Evolutionary conservation across 2,797 vertebrate species (phyloP).

Genomic region (Lepilemur ruficaudatus): DNA sequence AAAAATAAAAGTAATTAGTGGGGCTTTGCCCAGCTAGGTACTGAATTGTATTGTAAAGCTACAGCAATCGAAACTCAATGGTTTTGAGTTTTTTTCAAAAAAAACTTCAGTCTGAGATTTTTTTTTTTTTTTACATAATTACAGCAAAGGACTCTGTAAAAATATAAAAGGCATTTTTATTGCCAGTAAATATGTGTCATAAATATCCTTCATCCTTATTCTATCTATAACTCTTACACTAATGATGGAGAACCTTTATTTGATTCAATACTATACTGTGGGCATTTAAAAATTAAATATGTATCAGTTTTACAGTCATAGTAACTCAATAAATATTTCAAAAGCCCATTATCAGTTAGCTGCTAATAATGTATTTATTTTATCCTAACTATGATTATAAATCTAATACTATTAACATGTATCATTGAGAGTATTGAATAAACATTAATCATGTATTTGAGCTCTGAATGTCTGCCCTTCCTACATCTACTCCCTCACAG

Average conservation of each 20-base stretch:
- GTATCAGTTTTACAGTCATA: background rate
- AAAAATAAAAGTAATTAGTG: background rate
- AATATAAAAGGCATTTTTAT: constrained; percentile 17
- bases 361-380: background rate
- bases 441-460: background rate
- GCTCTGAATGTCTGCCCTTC: background rate
- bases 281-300: background rate
- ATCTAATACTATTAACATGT: background rate
- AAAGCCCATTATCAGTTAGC: background rate
- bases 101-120: background rate
- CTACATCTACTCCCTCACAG: background rate
- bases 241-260: background rate
- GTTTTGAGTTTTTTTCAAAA: background rate
- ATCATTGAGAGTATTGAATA: background rate
- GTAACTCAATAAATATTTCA: background rate
- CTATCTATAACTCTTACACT: background rate
- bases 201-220: background rate
- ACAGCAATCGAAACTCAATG: background rate
- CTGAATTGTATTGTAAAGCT: background rate
- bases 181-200: background rate
- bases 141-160: background rate
- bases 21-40: background rate
- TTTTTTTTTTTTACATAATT: constrained; percentile 5
- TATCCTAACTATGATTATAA: background rate
- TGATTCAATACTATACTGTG: background rate